Conservation (phyloP, 2,113 vertebrate genomes). For the Bujurquina vittata region DNA sequence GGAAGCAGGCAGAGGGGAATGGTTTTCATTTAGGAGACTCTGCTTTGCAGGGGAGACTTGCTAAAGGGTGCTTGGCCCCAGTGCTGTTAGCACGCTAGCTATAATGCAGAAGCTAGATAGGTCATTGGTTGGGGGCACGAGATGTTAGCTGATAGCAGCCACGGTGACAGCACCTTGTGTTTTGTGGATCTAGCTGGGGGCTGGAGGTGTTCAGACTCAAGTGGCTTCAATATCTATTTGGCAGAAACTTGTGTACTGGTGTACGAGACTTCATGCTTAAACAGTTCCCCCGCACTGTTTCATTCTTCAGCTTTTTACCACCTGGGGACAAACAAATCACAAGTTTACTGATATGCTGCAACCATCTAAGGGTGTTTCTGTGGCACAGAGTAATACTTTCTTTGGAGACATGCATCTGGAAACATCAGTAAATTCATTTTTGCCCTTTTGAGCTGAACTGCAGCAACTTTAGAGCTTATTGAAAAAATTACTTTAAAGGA, state of each 20-base stretch:
- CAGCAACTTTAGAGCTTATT: neutral
- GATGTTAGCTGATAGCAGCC: slow-evolving; percentile 49
- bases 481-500: too few relatives aligned
- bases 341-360: neutral
- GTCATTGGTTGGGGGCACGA: slow-evolving; percentile 75
- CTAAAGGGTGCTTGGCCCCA: slow-evolving; percentile 86
- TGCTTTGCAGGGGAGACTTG: slow-evolving; percentile 62
- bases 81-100: slow-evolving; percentile 86
- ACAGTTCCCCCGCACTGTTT: neutral
- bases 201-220: neutral
- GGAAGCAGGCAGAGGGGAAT: slow-evolving; percentile 78
- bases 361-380: neutral
- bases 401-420: neutral
- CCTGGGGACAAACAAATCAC: neutral
- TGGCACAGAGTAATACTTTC: neutral
- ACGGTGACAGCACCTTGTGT: slow-evolving; percentile 16
- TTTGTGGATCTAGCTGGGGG: slow-evolving; percentile 18
- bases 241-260: neutral
- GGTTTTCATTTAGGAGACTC: slow-evolving; percentile 93
- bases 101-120: slow-evolving; percentile 76
- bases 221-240: neutral
- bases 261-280: neutral
- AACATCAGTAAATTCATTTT: neutral
- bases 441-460: neutral
- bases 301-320: neutral